These are phyloP conservation scores for Leptobrachium ailaonicum DNA, from an alignment of 2,113 vertebrate species.

Conservation along the genomic window DNA sequence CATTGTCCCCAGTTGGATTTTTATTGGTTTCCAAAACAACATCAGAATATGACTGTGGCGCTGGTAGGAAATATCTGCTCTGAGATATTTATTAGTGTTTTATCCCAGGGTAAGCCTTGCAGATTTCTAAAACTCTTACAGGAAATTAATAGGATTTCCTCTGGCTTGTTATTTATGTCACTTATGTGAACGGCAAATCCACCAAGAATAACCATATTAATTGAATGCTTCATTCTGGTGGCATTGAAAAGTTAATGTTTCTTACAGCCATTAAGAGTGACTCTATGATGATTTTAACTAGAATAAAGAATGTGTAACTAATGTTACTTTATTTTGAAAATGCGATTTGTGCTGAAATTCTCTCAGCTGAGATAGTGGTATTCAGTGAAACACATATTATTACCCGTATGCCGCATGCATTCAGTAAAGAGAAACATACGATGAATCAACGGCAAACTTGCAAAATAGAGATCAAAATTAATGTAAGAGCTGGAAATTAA, in stretches of 20 bases:
- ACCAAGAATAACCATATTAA: conserved; percentile 28
- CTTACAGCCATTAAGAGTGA: not conserved
- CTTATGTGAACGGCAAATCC: conserved; percentile 34
- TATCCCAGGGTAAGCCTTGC: conserved; percentile 42
- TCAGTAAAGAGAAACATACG: too few relatives aligned
- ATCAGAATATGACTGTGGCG: conserved; percentile 36
- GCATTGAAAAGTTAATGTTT: conserved; percentile 12
- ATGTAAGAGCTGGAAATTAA: too few relatives aligned
- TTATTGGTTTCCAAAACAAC: conserved; percentile 35
- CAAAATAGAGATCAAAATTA: too few relatives aligned
- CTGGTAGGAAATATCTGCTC: conserved; percentile 44
- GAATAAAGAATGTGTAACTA: not conserved
- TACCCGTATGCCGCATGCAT: too few relatives aligned
- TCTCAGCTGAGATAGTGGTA: too few relatives aligned
- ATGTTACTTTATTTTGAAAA: not conserved
- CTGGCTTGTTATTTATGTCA: conserved; percentile 42
- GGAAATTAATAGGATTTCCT: conserved; percentile 49
- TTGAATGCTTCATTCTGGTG: conserved; percentile 29
- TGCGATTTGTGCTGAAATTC: too few relatives aligned
- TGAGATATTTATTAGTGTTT: conserved; percentile 45
- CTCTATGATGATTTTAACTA: not conserved
- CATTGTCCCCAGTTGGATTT: conserved; percentile 35
- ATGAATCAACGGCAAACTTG: too few relatives aligned
- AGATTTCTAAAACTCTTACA: conserved; percentile 45
- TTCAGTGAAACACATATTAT: too few relatives aligned